Evolutionary conservation across 1,140 invertebrate species (phyloP).

Genomic region (Hermatobates lingyangjiaoensis): DNA sequence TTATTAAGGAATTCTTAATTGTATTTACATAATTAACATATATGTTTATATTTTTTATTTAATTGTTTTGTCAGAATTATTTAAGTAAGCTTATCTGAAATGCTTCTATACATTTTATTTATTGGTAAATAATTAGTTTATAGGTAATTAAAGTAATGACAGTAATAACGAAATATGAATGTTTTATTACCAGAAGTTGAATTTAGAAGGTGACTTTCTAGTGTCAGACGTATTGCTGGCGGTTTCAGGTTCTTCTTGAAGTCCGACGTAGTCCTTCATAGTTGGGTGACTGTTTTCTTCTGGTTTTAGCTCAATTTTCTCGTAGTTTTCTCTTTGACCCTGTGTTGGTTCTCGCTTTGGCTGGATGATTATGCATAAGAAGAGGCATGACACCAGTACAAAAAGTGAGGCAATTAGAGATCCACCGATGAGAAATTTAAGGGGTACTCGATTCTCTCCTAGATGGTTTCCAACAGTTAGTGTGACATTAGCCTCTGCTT

Average conservation of each 20-base stretch:
- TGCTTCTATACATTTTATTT: no score
- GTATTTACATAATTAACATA: no score
- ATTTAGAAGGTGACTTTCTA: background rate
- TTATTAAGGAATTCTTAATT: no score
- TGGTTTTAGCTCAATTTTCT: slow-evolving; percentile 47
- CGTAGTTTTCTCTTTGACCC: slow-evolving; percentile 35
- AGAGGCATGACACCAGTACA: slow-evolving; percentile 34
- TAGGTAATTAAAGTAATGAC: no score
- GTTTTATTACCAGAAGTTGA: background rate
- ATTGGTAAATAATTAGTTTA: no score
- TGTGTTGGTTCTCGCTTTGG: slow-evolving; percentile 20
- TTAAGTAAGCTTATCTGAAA: no score
- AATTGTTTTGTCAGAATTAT: no score
- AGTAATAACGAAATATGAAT: background rate
- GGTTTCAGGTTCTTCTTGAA: slow-evolving; percentile 30
- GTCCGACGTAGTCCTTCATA: slow-evolving; percentile 43
- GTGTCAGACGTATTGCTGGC: background rate
- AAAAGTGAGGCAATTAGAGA: slow-evolving; percentile 34
- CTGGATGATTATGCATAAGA: slow-evolving; percentile 32
- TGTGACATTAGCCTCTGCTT: slow-evolving; percentile 45
- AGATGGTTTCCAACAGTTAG: slow-evolving; percentile 33
- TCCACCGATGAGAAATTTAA: slow-evolving; percentile 32
- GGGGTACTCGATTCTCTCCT: slow-evolving; percentile 25
- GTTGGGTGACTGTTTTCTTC: slow-evolving; percentile 22
- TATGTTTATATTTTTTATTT: no score